Conservation (phyloP, 2,797 vertebrate species). For the Melanogrammus aeglefinus region DNA sequence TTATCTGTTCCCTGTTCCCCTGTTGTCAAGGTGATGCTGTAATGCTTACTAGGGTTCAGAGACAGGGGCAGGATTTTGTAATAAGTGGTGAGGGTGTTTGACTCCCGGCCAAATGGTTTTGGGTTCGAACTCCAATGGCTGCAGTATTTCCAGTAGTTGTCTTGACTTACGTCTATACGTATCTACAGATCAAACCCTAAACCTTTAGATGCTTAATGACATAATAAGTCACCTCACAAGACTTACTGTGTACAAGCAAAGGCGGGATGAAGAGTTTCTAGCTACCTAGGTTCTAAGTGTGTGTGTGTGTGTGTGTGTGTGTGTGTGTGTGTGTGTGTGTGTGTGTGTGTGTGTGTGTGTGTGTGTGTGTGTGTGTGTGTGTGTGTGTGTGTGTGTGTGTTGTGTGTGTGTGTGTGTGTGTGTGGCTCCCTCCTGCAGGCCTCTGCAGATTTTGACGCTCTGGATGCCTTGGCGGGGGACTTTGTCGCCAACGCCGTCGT, state of each 20-base stretch:
- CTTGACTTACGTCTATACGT: background rate
- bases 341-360: background rate
- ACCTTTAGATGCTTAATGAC: no score
- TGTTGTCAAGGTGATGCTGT: background rate
- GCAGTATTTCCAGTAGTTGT: no score
- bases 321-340: background rate
- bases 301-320: background rate
- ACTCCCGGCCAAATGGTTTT: no score
- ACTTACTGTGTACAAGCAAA: background rate
- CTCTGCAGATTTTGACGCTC: conserved; percentile 42
- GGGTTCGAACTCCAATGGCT: no score
- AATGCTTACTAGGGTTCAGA: background rate
- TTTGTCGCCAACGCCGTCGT: conserved; percentile 52
- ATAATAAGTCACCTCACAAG: background rate
- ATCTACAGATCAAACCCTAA: no score
- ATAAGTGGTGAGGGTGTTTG: background rate
- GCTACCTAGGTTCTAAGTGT: background rate
- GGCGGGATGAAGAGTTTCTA: background rate
- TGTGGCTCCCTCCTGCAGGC: conserved; percentile 34
- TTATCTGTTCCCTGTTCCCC: background rate
- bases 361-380: background rate
- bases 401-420: background rate
- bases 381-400: background rate
- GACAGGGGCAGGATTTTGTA: background rate
- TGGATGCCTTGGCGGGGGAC: conserved; percentile 62